Base-by-base conservation (phyloP, 2,888 invertebrate genomes). In the Dicycla oo region DNA sequence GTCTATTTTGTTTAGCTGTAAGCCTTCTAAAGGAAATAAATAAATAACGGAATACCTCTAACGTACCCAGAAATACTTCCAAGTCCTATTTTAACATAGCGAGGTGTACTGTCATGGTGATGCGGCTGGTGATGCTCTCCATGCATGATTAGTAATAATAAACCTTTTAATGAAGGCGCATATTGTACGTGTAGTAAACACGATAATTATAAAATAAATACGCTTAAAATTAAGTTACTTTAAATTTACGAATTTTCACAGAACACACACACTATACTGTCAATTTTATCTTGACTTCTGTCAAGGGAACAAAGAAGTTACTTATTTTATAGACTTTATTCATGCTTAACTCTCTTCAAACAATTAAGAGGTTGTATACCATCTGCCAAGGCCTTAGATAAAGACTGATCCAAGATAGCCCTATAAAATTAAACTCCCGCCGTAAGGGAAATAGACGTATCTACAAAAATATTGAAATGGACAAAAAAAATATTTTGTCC, bases 61-160 rank as follows among this genome's bases (percentile, higher is more conserved):
- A 68, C 80, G 20, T 72, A 83, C 81, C 81, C 84, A 2, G 81
- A 69, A 26, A 63, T 2, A 15, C 66, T 45, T 43, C 81, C 81
- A 20, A 69, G n/a, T 5, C 43, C 43, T 18, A 61, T 15, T 67
- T 83, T 81, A 18, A 40, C 2, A 34, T 47, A 53, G 3, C 23
- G 47, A 0, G 72, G 47, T 26, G 56, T 2, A n/a, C 8, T 43
- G 8, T 23, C 7, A 2, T 20, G 30, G 0, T 26, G 49, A 0
- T 8, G 65, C 0, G 20, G 47, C 3, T n/a, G 78, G 10, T 26
- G 65, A 11, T 62, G 61, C 15, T 49, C 63, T 1, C 26, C 60
- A 18, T 78, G 70, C 82, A 79, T 82, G 7, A 26, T 71, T 40
- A 30, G n/a, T n/a, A n/a, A 54, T 53, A 67, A 72, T 57, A 58